Evolutionary conservation across 1,140 invertebrate species (phyloP).

Genomic region (Copidosoma floridanum): DNA sequence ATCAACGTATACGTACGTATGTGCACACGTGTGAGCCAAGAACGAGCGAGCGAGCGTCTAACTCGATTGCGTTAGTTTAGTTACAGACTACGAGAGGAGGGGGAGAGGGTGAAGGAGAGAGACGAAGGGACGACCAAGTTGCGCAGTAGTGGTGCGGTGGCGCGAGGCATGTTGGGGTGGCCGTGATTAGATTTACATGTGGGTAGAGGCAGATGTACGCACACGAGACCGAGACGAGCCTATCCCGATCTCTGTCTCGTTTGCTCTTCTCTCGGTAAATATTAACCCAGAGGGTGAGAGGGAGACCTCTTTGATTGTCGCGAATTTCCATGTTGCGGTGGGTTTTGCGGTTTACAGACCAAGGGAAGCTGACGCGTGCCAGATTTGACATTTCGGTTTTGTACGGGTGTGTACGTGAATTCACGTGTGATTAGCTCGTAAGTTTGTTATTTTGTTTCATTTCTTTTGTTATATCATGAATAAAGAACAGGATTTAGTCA

Average conservation of each 20-base stretch:
- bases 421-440: too few species aligned
- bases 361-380: too few species aligned
- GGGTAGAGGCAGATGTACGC: slow-evolving; percentile 24
- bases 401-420: too few species aligned
- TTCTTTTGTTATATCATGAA: too few species aligned
- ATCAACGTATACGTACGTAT: neutral
- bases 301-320: slow-evolving; percentile 7
- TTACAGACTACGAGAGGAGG: slow-evolving; percentile 27
- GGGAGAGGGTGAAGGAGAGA: slow-evolving; percentile 23
- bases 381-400: too few species aligned
- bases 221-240: neutral
- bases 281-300: slow-evolving; percentile 26
- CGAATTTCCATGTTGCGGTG: neutral
- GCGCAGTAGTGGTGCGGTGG: too few species aligned
- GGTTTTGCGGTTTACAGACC: neutral
- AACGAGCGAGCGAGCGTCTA: slow-evolving; percentile 26
- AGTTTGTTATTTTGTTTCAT: too few species aligned
- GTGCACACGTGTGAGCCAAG: neutral
- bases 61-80: slow-evolving; percentile 44
- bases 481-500: too few species aligned
- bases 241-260: slow-evolving; percentile 11
- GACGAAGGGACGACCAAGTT: neutral
- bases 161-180: slow-evolving; percentile 8
- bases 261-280: slow-evolving; percentile 30
- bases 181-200: slow-evolving; percentile 44